phyloP scores from a whole-genome alignment of 2,797 vertebrate genomes.

The Tenualosa thibaudeaui region DNA sequence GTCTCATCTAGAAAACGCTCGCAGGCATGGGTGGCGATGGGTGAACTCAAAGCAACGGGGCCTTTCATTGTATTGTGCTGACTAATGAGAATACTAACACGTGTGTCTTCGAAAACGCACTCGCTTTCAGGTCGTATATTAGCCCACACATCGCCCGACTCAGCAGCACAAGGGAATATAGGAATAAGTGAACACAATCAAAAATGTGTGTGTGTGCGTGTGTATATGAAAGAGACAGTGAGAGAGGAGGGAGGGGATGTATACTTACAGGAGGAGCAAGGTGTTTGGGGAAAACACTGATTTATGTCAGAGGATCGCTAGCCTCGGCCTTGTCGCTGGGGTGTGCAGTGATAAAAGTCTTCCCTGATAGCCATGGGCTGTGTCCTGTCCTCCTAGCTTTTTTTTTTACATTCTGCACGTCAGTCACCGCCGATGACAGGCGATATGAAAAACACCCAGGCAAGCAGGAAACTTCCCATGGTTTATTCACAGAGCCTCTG shows the following conservation, averaged over 20 bases:
- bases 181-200: background rate
- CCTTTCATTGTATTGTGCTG: slow-evolving; percentile 39
- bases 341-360: slow-evolving; percentile 48
- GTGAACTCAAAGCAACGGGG: background rate
- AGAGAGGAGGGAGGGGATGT: background rate
- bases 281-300: slow-evolving; percentile 26
- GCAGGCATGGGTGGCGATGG: background rate
- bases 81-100: slow-evolving; percentile 38
- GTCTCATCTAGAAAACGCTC: slow-evolving; percentile 30
- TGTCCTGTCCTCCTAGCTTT: slow-evolving; percentile 39
- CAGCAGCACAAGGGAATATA: slow-evolving; percentile 1
- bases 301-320: slow-evolving; percentile 33
- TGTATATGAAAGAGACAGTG: background rate
- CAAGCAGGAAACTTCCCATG: slow-evolving; percentile 48
- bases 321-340: slow-evolving; percentile 53
- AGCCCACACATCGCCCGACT: slow-evolving; percentile 34
- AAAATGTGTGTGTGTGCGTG: background rate
- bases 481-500: slow-evolving; percentile 54
- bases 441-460: slow-evolving; percentile 44
- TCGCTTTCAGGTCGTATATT: slow-evolving; percentile 33
- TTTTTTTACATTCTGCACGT: slow-evolving; percentile 42
- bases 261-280: background rate
- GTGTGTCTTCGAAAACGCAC: slow-evolving; percentile 43
- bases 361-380: slow-evolving; percentile 52
- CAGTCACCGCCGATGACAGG: slow-evolving; percentile 41